phyloP scores from a whole-genome alignment of 2,113 vertebrate species.

The Python bivittatus region DNA sequence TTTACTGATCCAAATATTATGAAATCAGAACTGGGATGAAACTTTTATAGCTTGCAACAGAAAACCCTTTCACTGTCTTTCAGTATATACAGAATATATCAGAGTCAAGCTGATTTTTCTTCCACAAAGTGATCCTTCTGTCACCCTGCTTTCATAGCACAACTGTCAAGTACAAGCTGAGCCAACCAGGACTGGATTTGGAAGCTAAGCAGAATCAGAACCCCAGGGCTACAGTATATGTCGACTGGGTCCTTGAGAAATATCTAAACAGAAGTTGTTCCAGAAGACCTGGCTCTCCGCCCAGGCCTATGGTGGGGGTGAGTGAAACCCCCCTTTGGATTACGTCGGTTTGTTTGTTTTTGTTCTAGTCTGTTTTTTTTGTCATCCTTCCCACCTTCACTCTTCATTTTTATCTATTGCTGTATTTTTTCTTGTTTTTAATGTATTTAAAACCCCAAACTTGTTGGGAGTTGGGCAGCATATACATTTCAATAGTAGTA shows the following conservation, averaged over 20 bases:
- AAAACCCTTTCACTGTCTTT: background rate
- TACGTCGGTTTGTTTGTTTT: background rate
- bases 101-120: background rate
- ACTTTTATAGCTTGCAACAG: constrained; percentile 35
- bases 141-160: background rate
- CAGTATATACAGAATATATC: background rate
- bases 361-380: too few relatives aligned
- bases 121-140: background rate
- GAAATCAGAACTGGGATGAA: constrained; percentile 54
- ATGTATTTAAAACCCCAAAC: background rate
- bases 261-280: background rate
- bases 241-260: background rate
- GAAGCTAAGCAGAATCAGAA: background rate
- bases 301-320: background rate
- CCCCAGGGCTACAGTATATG: background rate
- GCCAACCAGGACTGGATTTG: background rate
- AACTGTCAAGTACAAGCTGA: background rate
- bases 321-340: background rate
- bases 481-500: background rate
- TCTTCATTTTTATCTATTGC: background rate
- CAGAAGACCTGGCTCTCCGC: background rate
- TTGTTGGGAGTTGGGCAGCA: background rate
- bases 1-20: constrained; percentile 46
- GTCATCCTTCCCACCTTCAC: background rate
- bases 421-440: background rate